Conservation (phyloP, 2,888 invertebrate genomes). For the Lochmaea capreae region DNA sequence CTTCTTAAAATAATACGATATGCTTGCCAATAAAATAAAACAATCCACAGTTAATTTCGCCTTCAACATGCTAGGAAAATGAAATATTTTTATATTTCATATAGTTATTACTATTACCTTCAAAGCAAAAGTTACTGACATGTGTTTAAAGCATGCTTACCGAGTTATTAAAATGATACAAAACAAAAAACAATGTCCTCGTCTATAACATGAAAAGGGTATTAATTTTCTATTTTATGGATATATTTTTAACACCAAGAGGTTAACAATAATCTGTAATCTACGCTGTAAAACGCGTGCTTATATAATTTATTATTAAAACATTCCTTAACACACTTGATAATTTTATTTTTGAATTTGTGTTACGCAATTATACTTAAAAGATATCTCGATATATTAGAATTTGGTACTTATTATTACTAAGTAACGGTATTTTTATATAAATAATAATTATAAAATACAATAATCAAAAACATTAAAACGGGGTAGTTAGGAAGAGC, state of each 20-base stretch:
- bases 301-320: background rate
- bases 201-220: constrained; percentile 2
- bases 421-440: background rate
- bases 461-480: no score
- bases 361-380: background rate
- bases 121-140: constrained; percentile 13
- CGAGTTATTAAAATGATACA: background rate
- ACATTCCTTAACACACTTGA: background rate
- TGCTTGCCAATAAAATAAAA: constrained; percentile 18
- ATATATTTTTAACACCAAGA: background rate
- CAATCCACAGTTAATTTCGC: constrained; percentile 8
- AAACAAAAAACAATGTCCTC: background rate
- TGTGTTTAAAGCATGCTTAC: constrained; percentile 11
- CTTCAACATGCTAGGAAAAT: background rate
- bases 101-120: constrained; percentile 12
- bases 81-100: constrained; percentile 10
- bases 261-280: background rate
- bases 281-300: background rate
- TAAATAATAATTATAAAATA: no score
- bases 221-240: constrained; percentile 1
- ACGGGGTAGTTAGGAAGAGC: no score
- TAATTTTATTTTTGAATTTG: background rate
- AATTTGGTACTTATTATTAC: background rate
- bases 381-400: background rate
- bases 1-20: constrained; percentile 6